Evolutionary conservation across 2,888 invertebrate species (phyloP).

Genomic region (Malthinus seriepunctatus): DNA sequence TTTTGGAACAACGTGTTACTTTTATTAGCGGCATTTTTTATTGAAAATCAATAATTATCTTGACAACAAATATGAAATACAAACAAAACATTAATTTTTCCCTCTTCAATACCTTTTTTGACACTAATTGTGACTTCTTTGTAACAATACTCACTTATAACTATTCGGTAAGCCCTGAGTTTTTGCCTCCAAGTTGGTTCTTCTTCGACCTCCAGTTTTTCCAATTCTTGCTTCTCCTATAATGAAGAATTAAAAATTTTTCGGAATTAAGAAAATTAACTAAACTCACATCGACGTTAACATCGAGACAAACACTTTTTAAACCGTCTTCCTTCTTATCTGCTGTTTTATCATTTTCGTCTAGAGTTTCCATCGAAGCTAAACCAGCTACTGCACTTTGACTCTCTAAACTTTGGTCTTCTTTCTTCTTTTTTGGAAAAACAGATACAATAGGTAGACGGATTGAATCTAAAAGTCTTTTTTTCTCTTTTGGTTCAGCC

Average conservation of each 20-base stretch:
- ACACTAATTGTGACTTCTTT: constrained; percentile 2
- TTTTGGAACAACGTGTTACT: background rate
- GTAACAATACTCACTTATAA: constrained; percentile 59
- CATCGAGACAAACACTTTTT: constrained; percentile 71
- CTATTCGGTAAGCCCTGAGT: constrained; percentile 68
- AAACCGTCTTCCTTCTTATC: constrained; percentile 72
- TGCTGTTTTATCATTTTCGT: constrained; percentile 69
- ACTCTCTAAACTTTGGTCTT: constrained; percentile 47
- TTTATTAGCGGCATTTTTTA: background rate
- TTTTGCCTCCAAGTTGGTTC: constrained; percentile 62
- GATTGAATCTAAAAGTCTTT: constrained; percentile 62
- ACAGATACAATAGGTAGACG: constrained; percentile 64
- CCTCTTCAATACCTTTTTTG: too few relatives aligned
- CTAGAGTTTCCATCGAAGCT: constrained; percentile 81
- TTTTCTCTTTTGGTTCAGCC: constrained; percentile 52
- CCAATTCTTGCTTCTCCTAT: constrained; percentile 59
- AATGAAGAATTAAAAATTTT: background rate
- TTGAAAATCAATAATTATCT: too few relatives aligned
- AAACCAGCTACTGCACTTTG: constrained; percentile 67
- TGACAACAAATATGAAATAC: background rate
- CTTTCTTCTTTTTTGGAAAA: constrained; percentile 55
- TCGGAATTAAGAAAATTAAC: background rate
- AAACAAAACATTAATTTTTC: too few relatives aligned
- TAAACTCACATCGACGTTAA: constrained; percentile 29
- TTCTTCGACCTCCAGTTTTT: constrained; percentile 56